These are phyloP conservation scores for Ochotona curzoniae DNA, from an alignment of 2,113 vertebrate species.

Conservation along the genomic window DNA sequence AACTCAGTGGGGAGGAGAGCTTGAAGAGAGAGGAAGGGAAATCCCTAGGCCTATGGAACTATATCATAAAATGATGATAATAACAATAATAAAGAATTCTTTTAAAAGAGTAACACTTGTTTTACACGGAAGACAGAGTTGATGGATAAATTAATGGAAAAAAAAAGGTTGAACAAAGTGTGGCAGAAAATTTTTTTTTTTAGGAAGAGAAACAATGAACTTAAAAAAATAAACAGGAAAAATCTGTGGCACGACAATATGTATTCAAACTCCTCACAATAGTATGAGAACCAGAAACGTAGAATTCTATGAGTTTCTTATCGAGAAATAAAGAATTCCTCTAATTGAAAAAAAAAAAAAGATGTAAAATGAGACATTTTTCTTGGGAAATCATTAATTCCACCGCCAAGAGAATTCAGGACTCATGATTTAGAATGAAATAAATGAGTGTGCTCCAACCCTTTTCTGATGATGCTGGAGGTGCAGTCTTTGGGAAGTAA, in stretches of 20 bases:
- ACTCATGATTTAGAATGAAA: background rate
- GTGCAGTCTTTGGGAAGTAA: background rate
- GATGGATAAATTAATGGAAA: background rate
- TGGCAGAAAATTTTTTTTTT: too few relatives aligned
- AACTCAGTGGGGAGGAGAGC: too few relatives aligned
- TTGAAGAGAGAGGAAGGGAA: too few relatives aligned
- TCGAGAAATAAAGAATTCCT: background rate
- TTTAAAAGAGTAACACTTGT: background rate
- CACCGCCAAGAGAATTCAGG: background rate
- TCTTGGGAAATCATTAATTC: background rate
- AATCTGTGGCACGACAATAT: background rate
- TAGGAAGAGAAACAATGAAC: background rate
- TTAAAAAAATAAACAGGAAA: background rate
- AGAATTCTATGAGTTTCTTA: background rate
- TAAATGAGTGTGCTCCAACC: background rate
- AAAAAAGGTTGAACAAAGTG: background rate
- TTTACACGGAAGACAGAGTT: background rate
- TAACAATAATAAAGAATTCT: too few relatives aligned
- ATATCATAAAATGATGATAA: too few relatives aligned
- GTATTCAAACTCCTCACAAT: background rate
- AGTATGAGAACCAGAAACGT: background rate
- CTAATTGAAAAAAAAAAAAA: conserved; percentile 1
- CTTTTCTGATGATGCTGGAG: background rate
- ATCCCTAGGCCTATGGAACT: too few relatives aligned
- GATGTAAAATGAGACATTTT: background rate